Percentiles rank a stretch among this genome's conserved stretches.
phyloP scores from a whole-genome alignment of 2,888 invertebrate species.

The Volucella zonaria region DNA sequence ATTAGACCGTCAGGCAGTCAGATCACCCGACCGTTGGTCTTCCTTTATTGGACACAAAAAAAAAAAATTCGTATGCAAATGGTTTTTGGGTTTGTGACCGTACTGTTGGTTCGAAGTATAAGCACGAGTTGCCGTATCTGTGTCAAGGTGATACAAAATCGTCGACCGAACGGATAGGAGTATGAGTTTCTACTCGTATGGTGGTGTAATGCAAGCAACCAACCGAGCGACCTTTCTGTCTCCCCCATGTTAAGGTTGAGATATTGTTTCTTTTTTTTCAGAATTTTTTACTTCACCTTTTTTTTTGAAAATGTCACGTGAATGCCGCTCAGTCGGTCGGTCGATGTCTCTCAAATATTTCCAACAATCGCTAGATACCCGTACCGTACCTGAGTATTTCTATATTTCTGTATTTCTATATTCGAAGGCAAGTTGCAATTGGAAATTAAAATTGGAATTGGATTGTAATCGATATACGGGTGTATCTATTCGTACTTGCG shows the following conservation, averaged over 20 bases:
- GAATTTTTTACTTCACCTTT: too few species aligned
- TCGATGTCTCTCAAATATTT: too few species aligned
- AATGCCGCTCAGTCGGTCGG: too few species aligned
- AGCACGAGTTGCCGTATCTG: constrained; percentile 28
- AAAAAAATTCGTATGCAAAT: constrained; percentile 66
- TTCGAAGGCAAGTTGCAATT: constrained; percentile 8
- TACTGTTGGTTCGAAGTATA: constrained; percentile 24
- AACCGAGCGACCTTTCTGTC: constrained; percentile 15
- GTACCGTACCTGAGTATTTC: background rate
- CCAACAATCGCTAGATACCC: too few species aligned
- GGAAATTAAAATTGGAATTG: too few species aligned
- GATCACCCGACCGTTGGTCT: constrained; percentile 16
- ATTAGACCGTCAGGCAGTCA: background rate
- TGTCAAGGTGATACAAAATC: constrained; percentile 61
- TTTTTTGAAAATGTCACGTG: constrained; percentile 35
- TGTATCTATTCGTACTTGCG: too few species aligned
- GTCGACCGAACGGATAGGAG: constrained; percentile 26
- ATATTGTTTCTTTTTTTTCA: constrained; percentile 22
- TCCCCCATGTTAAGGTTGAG: constrained; percentile 36
- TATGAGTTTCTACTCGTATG: background rate
- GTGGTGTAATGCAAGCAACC: constrained; percentile 48
- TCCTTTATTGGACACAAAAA: constrained; percentile 46
- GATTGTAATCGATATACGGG: background rate
- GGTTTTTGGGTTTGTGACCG: constrained; percentile 45
- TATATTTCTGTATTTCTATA: background rate